Evolutionary conservation across 2,797 vertebrate species (phyloP).

Genomic region (Trematomus bernacchii): DNA sequence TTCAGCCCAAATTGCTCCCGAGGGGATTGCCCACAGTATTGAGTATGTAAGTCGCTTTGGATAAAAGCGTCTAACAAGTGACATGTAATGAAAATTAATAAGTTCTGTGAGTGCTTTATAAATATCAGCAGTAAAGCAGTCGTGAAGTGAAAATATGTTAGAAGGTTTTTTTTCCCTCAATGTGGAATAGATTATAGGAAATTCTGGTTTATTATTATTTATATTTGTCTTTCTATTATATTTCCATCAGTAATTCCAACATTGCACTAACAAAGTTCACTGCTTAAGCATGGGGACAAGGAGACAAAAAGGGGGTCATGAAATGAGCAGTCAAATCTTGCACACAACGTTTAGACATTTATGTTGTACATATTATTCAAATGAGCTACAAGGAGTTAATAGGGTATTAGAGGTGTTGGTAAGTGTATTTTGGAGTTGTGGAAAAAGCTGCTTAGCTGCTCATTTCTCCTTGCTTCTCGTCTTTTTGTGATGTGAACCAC

Average conservation of each 20-base stretch:
- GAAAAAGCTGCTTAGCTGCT: no score
- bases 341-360: not conserved
- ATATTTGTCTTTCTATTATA: not conserved
- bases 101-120: not conserved
- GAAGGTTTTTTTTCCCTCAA: not conserved
- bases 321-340: not conserved
- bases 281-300: not conserved
- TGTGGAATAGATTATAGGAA: not conserved
- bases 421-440: no score
- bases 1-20: no score
- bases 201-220: not conserved
- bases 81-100: no score
- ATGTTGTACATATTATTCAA: not conserved
- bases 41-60: no score
- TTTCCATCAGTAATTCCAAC: not conserved
- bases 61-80: no score
- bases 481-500: no score
- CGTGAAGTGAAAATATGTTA: not conserved
- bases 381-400: not conserved
- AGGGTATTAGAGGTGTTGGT: not conserved
- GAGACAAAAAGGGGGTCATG: not conserved
- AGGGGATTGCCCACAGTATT: no score
- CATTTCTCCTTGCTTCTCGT: no score
- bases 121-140: constrained; percentile 24
- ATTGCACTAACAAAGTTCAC: not conserved